Evolutionary conservation across 2,113 vertebrate genomes (phyloP).

Genomic region (Pluvialis apricaria): DNA sequence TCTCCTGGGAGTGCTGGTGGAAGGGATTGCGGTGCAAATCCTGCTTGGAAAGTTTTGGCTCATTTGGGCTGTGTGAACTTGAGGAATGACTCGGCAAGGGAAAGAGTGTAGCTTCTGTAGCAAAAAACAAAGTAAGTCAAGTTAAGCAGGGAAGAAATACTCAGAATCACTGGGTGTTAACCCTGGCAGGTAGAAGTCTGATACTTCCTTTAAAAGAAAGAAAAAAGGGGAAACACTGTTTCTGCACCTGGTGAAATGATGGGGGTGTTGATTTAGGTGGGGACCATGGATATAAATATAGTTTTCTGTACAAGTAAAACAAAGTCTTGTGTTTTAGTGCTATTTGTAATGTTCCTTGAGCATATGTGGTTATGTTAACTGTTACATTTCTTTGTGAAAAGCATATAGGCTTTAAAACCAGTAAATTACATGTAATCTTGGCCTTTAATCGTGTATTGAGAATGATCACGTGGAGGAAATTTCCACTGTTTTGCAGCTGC

Average conservation of each 20-base stretch:
- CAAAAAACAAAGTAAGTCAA: not conserved
- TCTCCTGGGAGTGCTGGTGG: not conserved
- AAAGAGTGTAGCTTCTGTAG: not conserved
- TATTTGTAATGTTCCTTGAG: not conserved
- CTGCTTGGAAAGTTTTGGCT: not conserved
- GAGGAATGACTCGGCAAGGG: conserved; percentile 9
- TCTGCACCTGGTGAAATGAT: not conserved
- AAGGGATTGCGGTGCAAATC: not conserved
- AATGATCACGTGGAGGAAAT: not conserved
- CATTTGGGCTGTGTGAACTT: not conserved
- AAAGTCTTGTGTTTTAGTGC: not conserved
- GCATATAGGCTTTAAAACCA: not conserved
- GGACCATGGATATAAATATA: not conserved
- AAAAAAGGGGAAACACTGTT: not conserved
- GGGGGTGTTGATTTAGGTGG: not conserved
- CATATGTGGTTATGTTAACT: not conserved
- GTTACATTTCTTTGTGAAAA: not conserved
- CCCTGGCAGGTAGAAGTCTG: not conserved
- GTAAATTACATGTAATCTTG: not conserved
- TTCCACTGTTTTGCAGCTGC: not conserved
- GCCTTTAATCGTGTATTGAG: not conserved
- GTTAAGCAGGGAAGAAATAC: not conserved
- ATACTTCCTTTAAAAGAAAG: not conserved
- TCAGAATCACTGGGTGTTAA: not conserved
- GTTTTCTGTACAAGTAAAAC: not conserved